Conservation (phyloP, 2,888 invertebrate species). For the Coenonympha glycerion region DNA sequence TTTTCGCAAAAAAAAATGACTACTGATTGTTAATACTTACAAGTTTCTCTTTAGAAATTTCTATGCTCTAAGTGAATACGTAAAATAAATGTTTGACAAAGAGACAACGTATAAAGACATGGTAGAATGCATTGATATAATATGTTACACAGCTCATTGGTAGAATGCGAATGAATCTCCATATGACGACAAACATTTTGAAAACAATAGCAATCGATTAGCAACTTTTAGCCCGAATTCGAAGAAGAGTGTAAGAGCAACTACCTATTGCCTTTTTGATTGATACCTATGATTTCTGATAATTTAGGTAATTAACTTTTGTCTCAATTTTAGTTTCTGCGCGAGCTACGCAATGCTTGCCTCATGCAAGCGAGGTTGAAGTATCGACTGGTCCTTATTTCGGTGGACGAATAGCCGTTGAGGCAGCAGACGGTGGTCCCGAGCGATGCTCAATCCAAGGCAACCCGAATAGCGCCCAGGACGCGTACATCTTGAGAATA, state of each 20-base stretch:
- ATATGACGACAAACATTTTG: no score
- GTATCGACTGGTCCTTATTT: conserved; percentile 89
- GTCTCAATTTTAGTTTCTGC: conserved; percentile 85
- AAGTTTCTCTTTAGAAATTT: neutral
- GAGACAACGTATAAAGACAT: neutral
- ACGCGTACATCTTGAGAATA: conserved; percentile 84
- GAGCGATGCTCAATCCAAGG: conserved; percentile 84
- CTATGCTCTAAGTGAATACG: neutral
- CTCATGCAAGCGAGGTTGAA: conserved; percentile 87
- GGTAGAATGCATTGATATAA: no score
- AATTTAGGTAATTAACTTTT: neutral
- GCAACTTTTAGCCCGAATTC: no score
- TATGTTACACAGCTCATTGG: no score
- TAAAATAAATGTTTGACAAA: neutral
- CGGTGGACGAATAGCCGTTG: conserved; percentile 85
- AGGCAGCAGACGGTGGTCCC: conserved; percentile 81
- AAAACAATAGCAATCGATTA: no score
- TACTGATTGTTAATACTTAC: neutral
- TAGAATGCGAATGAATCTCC: neutral
- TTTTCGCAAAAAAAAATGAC: neutral
- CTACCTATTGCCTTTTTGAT: no score
- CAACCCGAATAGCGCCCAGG: conserved; percentile 81
- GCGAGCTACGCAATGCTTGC: conserved; percentile 85
- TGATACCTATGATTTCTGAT: no score
- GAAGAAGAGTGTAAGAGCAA: no score